phyloP scores from a whole-genome alignment of 2,888 invertebrate species.

The Caenorhabditis auriculariae region DNA sequence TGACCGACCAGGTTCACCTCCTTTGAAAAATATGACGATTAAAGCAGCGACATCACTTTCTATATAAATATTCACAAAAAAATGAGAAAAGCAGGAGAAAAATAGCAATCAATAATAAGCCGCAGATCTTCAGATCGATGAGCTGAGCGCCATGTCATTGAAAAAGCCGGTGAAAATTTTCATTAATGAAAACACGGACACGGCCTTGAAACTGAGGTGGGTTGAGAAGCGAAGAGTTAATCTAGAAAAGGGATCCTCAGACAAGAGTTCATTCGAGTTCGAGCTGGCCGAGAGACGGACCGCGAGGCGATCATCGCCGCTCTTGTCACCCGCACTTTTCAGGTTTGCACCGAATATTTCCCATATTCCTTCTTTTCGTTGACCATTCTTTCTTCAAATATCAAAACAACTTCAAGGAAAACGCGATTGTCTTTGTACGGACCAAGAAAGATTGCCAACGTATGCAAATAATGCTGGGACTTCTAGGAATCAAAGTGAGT shows the following conservation, averaged over 20 bases:
- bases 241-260: conserved; percentile 25
- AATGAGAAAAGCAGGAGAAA: neutral
- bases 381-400: neutral
- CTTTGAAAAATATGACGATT: neutral
- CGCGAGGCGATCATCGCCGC: conserved; percentile 79
- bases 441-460: conserved; percentile 94
- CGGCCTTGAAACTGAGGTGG: conserved; percentile 83
- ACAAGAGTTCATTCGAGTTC: conserved; percentile 83
- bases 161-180: conserved; percentile 90
- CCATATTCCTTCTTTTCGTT: neutral
- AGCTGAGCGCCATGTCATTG: conserved; percentile 87
- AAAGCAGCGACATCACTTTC: neutral
- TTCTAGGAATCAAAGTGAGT: conserved; percentile 78
- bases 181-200: conserved; percentile 91
- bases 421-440: conserved; percentile 82
- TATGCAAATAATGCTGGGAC: conserved; percentile 84
- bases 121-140: conserved; percentile 70
- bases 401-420: conserved; percentile 16
- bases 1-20: conserved; percentile 85
- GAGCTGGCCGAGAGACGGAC: conserved; percentile 75
- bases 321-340: conserved; percentile 41
- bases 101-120: neutral
- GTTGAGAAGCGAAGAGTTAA: neutral
- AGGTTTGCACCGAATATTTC: conserved; percentile 2
- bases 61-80: neutral